phyloP scores from a whole-genome alignment of 2,113 vertebrate species.

The Heptranchias perlo region DNA sequence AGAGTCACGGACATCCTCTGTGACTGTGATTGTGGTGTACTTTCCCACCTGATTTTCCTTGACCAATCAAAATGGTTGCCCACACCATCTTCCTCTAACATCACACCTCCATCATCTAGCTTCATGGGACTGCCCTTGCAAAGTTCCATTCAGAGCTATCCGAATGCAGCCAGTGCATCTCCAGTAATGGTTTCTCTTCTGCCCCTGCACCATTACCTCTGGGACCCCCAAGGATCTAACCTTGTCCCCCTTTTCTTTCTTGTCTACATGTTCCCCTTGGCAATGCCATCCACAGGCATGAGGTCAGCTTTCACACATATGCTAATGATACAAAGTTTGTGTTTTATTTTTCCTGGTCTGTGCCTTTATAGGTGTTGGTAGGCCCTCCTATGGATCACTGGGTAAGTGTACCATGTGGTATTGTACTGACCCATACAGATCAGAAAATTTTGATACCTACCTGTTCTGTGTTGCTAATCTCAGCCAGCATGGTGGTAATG shows the following conservation, averaged over 20 bases:
- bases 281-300: no score
- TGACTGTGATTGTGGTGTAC: neutral
- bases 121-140: neutral
- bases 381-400: no score
- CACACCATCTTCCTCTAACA: neutral
- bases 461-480: no score
- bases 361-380: no score
- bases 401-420: no score
- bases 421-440: no score
- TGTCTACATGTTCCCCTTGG: neutral
- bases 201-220: neutral
- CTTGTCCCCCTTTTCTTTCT: neutral
- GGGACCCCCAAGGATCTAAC: neutral
- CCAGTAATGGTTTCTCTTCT: neutral
- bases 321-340: no score
- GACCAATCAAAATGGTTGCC: neutral
- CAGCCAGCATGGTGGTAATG: no score
- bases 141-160: neutral
- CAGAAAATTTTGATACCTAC: no score
- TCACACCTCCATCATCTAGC: neutral
- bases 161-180: neutral
- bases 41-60: neutral
- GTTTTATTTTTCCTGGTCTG: no score
- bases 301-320: no score
- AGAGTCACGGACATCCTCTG: neutral